A percentile compares a stretch with the other conserved stretches of the same genome.
Evolutionary conservation across 1,140 invertebrate genomes (phyloP).

Genomic region (Zophobas atratus): DNA sequence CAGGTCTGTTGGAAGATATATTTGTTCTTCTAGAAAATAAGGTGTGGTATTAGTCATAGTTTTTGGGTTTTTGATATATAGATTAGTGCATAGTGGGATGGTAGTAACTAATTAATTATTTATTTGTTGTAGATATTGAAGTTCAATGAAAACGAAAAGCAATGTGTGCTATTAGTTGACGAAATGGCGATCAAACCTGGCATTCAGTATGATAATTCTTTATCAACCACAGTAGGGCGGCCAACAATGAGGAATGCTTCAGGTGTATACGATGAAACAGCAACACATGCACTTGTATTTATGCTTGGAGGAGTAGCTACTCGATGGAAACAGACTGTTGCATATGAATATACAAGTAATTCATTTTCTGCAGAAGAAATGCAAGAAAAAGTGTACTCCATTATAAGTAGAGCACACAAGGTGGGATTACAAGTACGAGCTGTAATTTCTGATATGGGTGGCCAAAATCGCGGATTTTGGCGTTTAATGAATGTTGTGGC

Average conservation of each 20-base stretch:
- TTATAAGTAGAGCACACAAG: background rate
- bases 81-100: too few species aligned
- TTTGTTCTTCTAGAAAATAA: too few species aligned
- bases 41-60: too few species aligned
- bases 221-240: background rate
- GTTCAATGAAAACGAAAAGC: too few species aligned
- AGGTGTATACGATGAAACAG: background rate
- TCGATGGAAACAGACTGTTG: slow-evolving; percentile 23
- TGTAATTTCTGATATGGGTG: slow-evolving; percentile 17
- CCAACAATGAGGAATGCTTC: slow-evolving; percentile 2
- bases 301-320: slow-evolving; percentile 10
- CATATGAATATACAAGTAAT: slow-evolving; percentile 4
- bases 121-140: too few species aligned
- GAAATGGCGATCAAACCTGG: too few species aligned
- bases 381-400: background rate
- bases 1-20: too few species aligned
- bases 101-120: too few species aligned
- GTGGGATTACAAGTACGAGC: background rate
- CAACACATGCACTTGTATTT: slow-evolving; percentile 17
- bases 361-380: background rate
- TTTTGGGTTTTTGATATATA: too few species aligned
- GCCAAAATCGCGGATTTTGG: slow-evolving; percentile 7
- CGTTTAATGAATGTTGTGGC: slow-evolving; percentile 1
- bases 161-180: too few species aligned
- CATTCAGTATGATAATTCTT: too few species aligned